Evolutionary conservation across 1,140 invertebrate genomes (phyloP), one percentile per base, ranked within the genome.

Genomic region (Trichomalopsis sarcophagae): DNA sequence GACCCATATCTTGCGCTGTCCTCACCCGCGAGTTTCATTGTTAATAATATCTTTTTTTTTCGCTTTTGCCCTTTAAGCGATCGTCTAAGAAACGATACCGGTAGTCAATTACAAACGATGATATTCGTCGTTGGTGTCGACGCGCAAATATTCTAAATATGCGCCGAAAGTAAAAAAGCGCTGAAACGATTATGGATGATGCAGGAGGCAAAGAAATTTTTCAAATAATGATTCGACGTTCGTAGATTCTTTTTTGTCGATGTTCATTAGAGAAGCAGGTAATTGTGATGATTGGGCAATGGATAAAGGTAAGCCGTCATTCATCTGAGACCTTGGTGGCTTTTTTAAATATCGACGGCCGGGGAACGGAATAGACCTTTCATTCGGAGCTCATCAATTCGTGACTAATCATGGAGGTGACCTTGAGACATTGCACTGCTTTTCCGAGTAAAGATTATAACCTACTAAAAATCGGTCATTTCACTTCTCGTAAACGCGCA

Each of bases 371-470:
- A 11, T 11, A 84, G 33, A 84, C 76, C 68, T 79, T 50, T 73
- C 9, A 73, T 79, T 30, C 66, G 36, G 10, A 77, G 11, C 76
- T 84, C 44, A 73, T 79, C 44, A 84, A 78, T 79, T 84, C 55
- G 21, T 55, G 9, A 68, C 66, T 84, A 78, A 84, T 78, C 62
- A 69, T 50, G 0, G 14, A 4, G n/a, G 9, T 4, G 50, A 76
- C 73, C 81, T 82, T 68, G 73, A 76, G 40, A 7, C 33, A 30
- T 68, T 44, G 62, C n/a, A 76, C 17, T 75, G n/a, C 0, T 36
- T 21, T 76, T 68, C n/a, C 13, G 17, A 55, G n/a, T 68, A 10
- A 36, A 55, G 13, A 40, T 66, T 66, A 21, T 27, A 4, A 75
- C 2, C 21, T 75, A 36, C 21, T 40, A 75, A 75, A 75, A 75